A percentile compares a stretch with the other conserved stretches of the same genome.
These are phyloP conservation scores for Scolanthus callimorphus DNA, from an alignment of 92 coral and sea anemone species.

Conservation along the genomic window DNA sequence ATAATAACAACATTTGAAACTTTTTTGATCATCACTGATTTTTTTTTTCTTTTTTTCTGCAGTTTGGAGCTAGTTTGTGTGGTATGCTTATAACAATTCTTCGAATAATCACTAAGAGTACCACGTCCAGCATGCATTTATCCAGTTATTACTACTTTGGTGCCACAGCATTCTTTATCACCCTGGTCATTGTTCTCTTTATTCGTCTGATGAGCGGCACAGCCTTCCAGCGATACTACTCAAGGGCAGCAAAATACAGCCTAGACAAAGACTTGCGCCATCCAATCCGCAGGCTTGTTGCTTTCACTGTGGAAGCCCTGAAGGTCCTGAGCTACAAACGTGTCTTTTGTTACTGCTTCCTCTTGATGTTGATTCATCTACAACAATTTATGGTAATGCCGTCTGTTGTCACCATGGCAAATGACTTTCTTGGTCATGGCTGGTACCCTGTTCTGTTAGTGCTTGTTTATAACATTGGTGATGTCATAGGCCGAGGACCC, in stretches of 20 bases:
- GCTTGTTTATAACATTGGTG: conserved; percentile 79
- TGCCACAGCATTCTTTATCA: conserved; percentile 52
- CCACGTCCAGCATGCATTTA: conserved; percentile 67
- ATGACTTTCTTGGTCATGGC: conserved; percentile 82
- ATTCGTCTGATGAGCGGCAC: conserved; percentile 62
- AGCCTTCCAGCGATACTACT: conserved; percentile 75
- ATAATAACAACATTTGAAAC: too few relatives aligned
- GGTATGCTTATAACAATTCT: conserved; percentile 67
- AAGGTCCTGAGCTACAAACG: conserved; percentile 75
- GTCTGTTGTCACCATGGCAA: conserved; percentile 85
- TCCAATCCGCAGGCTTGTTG: conserved; percentile 61
- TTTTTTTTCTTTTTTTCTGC: conserved; percentile 11
- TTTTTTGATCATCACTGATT: too few relatives aligned
- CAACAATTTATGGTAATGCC: conserved; percentile 87
- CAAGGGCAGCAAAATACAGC: conserved; percentile 57
- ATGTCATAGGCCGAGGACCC: conserved; percentile 84
- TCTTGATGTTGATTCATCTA: conserved; percentile 61
- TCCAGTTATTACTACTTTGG: conserved; percentile 90
- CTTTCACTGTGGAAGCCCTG: conserved; percentile 70
- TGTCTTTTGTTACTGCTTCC: conserved; percentile 83
- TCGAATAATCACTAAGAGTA: conserved; percentile 68
- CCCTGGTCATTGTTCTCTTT: conserved; percentile 59
- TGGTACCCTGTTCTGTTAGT: conserved; percentile 85
- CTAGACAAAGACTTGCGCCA: conserved; percentile 54
- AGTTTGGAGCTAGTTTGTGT: conserved; percentile 88